Base-by-base conservation (phyloP, 2,888 invertebrate species). In the Trypoxylon attenuatum region DNA sequence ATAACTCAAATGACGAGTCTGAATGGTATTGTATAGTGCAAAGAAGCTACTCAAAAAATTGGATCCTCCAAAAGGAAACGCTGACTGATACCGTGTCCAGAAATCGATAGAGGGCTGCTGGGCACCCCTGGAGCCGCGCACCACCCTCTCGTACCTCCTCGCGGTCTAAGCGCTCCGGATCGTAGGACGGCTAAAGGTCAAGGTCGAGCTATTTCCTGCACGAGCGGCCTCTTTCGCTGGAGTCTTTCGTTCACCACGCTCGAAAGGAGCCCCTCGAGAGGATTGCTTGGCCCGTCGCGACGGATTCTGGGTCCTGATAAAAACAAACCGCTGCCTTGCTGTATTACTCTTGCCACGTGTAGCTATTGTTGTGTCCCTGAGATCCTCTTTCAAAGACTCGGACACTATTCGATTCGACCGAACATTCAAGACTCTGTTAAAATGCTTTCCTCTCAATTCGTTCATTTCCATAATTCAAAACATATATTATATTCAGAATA, bases 191-290 rank as follows among this genome's bases (percentile, higher is more conserved):
- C 74, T 75, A 79, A 82, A 84, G 82, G 82, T 82, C 82, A 82
- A 82, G 84, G 84, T 83, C 80, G 74, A 76, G 79, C 77, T 82
- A 83, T 83, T 83, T 83, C 76, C 79, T 76, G 81, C 83, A 79
- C 82, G 76, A 80, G 76, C 78, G 69, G 79, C 69, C 68, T 69
- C 51, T n/a, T n/a, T n/a, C n/a, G n/a, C n/a, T n/a, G 70, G 70
- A 70, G 69, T 76, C 71, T 74, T 76, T 68, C 63, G 33, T 13
- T 13, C 27, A n/a, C n/a, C n/a, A 1, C 27, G 8, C 13, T 33
- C 10, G n/a, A 33, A 33, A 33, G 33, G 33, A 33, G n/a, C 33
- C n/a, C 33, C 33, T 33, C 33, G 33, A 33, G 33, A 33, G 33
- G 33, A 10, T 8, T 33, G 8, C 33, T 33, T 22, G n/a, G 23